Conservation (phyloP, 2,888 invertebrate species). For the Cerastis rubricosa region DNA sequence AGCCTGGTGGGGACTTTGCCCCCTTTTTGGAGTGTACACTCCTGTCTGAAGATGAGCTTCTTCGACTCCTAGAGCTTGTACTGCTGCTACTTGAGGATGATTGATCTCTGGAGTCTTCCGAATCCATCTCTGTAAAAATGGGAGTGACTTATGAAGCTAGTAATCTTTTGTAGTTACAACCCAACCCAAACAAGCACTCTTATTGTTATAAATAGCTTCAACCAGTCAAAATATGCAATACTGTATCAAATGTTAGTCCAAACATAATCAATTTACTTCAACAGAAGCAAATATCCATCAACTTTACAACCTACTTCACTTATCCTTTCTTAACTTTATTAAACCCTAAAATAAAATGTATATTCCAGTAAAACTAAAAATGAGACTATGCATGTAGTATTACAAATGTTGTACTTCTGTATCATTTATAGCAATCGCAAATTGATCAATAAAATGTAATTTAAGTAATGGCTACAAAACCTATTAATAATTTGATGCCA, state of each 20-base stretch:
- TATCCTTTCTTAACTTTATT: conserved; percentile 3
- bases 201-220: conserved; percentile 71
- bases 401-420: conserved; percentile 4
- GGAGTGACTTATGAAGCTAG: conserved; percentile 67
- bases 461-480: conserved; percentile 17
- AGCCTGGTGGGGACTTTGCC: conserved; percentile 79
- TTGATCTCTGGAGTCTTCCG: conserved; percentile 91
- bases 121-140: conserved; percentile 90
- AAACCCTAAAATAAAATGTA: conserved; percentile 12
- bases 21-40: conserved; percentile 84
- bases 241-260: conserved; percentile 72
- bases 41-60: conserved; percentile 84
- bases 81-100: conserved; percentile 89
- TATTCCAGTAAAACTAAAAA: conserved; percentile 1
- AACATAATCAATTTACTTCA: conserved; percentile 63
- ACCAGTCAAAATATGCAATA: conserved; percentile 65
- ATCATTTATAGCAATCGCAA: conserved; percentile 11
- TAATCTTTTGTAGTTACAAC: conserved; percentile 37
- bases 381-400: conserved; percentile 28
- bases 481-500: conserved; percentile 5
- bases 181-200: conserved; percentile 77
- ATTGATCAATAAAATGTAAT: conserved; percentile 14
- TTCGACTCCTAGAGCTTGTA: conserved; percentile 85
- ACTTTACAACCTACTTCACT: conserved; percentile 19
- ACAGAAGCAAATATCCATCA: conserved; percentile 54